Percentiles rank a stretch among this genome's conserved stretches.
phyloP scores from a whole-genome alignment of 2,888 invertebrate genomes.

The Nephrotoma flavescens region DNA sequence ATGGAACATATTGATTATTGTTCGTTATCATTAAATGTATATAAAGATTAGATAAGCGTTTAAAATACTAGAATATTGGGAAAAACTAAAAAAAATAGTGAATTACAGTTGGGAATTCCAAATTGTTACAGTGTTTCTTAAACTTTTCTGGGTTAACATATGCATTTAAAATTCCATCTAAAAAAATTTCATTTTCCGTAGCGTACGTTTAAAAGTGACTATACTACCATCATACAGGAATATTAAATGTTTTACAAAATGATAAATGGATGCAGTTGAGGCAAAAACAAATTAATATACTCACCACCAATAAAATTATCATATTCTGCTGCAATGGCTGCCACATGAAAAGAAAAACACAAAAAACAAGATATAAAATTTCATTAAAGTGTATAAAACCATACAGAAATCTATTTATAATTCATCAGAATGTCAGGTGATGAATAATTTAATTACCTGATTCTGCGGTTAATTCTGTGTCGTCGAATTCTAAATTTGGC shows the following conservation, averaged over 20 bases:
- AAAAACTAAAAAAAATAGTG: background rate
- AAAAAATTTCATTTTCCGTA: background rate
- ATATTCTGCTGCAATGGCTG: slow-evolving; percentile 10
- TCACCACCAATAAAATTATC: slow-evolving; percentile 10
- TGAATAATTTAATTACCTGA: slow-evolving; percentile 41
- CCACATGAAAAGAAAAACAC: slow-evolving; percentile 36
- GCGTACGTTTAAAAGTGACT: background rate
- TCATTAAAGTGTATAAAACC: background rate
- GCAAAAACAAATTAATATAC: background rate
- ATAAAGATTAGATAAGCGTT: background rate
- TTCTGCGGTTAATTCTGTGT: slow-evolving; percentile 66
- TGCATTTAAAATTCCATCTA: background rate
- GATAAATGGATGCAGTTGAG: background rate
- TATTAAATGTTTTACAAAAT: background rate
- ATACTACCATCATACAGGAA: background rate
- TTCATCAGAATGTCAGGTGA: background rate
- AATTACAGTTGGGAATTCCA: background rate
- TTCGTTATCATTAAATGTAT: background rate
- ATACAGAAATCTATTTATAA: background rate
- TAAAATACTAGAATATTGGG: background rate
- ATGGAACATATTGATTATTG: background rate
- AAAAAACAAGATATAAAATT: slow-evolving; percentile 6
- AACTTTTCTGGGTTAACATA: no score
- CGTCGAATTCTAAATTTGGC: slow-evolving; percentile 92
- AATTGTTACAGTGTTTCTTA: no score